phyloP scores from a whole-genome alignment of 2,888 invertebrate genomes.

The Toxonevra muliebris region DNA sequence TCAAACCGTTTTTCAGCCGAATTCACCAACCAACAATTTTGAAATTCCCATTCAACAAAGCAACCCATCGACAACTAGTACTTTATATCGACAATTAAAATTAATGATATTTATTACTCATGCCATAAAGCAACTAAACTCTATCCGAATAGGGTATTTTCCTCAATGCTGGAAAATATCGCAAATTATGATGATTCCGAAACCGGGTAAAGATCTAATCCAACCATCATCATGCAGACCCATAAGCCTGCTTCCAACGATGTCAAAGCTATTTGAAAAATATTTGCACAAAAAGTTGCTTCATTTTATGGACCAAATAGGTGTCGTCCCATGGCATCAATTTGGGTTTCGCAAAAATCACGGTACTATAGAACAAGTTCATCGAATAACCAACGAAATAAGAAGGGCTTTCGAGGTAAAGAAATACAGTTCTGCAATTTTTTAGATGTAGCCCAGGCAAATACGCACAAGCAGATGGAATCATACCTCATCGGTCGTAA shows the following conservation, averaged over 20 bases:
- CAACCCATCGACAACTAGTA: too few relatives aligned
- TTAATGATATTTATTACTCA: too few relatives aligned
- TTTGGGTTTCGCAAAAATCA: neutral
- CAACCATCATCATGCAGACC: conserved; percentile 7
- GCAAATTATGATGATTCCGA: conserved; percentile 18
- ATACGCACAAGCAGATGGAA: too few relatives aligned
- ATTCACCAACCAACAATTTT: too few relatives aligned
- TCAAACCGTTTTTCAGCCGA: too few relatives aligned
- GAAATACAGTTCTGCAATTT: too few relatives aligned
- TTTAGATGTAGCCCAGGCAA: too few relatives aligned
- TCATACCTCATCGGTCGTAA: too few relatives aligned
- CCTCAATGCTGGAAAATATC: conserved; percentile 17
- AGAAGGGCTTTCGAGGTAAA: neutral
- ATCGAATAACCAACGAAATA: neutral
- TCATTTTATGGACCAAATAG: neutral
- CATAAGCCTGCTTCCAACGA: neutral
- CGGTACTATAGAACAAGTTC: neutral
- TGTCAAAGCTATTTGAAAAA: conserved; percentile 26
- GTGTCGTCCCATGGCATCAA: neutral
- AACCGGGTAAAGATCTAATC: conserved; percentile 17
- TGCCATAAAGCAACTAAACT: too few relatives aligned
- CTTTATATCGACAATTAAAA: too few relatives aligned
- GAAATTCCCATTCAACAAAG: too few relatives aligned
- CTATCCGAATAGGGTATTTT: neutral
- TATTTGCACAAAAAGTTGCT: neutral